These are phyloP conservation scores for Epinotia ramella DNA, from an alignment of 2,888 invertebrate species.

Conservation along the genomic window DNA sequence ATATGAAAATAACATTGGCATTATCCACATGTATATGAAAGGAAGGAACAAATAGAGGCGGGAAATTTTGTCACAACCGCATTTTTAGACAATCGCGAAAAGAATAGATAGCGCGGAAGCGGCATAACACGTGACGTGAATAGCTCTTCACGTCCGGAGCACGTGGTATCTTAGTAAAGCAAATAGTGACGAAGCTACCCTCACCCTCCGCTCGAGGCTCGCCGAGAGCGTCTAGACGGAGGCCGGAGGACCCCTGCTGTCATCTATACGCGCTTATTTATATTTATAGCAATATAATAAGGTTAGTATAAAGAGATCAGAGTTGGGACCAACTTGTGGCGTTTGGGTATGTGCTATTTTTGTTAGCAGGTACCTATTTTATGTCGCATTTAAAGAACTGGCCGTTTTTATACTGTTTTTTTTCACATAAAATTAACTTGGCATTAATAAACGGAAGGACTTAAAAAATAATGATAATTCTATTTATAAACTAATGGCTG, in stretches of 20 bases:
- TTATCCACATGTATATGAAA: slow-evolving; percentile 4
- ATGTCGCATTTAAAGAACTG: neutral
- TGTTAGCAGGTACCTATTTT: neutral
- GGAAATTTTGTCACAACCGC: slow-evolving; percentile 2
- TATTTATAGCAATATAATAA: slow-evolving; percentile 48
- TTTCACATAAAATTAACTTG: neutral
- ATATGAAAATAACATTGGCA: slow-evolving; percentile 19
- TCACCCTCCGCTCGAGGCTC: slow-evolving; percentile 69
- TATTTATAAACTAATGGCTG: neutral
- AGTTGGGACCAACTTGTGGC: slow-evolving; percentile 31
- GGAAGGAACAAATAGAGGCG: slow-evolving; percentile 1
- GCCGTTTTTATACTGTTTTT: neutral
- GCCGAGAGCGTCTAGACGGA: slow-evolving; percentile 82
- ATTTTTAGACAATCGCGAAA: slow-evolving; percentile 25
- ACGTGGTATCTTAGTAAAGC: slow-evolving; percentile 76
- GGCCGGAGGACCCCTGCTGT: slow-evolving; percentile 65
- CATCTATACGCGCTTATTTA: slow-evolving; percentile 54
- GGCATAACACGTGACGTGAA: slow-evolving; percentile 51
- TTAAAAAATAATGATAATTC: neutral
- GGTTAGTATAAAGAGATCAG: slow-evolving; percentile 46
- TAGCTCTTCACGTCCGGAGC: slow-evolving; percentile 69
- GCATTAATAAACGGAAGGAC: neutral
- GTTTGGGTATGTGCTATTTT: neutral
- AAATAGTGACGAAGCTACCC: slow-evolving; percentile 80
- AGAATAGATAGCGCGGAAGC: slow-evolving; percentile 19